Base-by-base conservation (phyloP, 2,797 vertebrate genomes). In the Urocyon cinereoargenteus region DNA sequence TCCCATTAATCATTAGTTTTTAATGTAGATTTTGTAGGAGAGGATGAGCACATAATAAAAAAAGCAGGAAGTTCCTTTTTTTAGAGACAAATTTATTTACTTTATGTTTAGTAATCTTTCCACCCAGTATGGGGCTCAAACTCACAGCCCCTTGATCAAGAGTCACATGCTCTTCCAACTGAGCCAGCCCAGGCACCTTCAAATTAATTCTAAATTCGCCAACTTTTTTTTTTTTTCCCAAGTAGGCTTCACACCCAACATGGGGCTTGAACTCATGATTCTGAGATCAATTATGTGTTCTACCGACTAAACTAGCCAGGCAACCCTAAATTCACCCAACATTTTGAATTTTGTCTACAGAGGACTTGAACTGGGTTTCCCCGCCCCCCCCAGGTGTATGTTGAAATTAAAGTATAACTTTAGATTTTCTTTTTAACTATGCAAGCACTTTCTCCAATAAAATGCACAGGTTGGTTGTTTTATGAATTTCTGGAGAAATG, bases 341-440 rank as follows among this genome's bases (percentile, higher is more conserved):
- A 51, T 83, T 94, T 78, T 91, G 45, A 97, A 83, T 94, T 98
- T 85, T 94, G 5, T 96, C 89, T 66, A 91, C 70, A 96, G 75
- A 94, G 9, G 31, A 73, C 36, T 86, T 77, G 90, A 78, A 31
- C 45, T 92, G 49, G 64, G 34, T 8, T 36, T 40, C 53, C 45
- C 4, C n/a, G n/a, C n/a, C 6, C 9, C 13, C 14, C 55, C 21
- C 24, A 49, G 18, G 51, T 49, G 0, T 73, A 91, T 21, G 24
- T 45, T 83, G 31, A 93, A 92, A 89, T 91, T 83, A 89, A 49
- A 94, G 1, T 70, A 40, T 91, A 77, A 15, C 4, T 21, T 79
- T 68, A 34, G 10, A 19, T 59, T 18, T 73, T 75, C 40, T 45
- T 62, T 68, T 55, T 7, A 90, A 62, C 31, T 72, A 91, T 31